Evolutionary conservation across 2,888 invertebrate species (phyloP).

Genomic region (Nemurella pictetii): DNA sequence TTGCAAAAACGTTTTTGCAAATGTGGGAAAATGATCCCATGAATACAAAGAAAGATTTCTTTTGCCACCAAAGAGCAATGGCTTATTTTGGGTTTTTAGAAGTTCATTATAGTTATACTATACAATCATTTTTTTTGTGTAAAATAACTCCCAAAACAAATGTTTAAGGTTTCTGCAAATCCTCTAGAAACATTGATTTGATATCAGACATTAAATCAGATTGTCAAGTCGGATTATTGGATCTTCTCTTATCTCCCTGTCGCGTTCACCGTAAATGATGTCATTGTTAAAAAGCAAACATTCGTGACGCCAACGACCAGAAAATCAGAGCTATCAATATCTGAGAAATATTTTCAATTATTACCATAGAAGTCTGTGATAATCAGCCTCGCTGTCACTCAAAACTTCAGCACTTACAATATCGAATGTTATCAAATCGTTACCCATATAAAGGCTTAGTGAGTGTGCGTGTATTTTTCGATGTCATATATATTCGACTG

Average conservation of each 20-base stretch:
- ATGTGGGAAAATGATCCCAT: too few relatives aligned
- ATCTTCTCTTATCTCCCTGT: neutral
- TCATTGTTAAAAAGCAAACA: neutral
- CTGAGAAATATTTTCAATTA: neutral
- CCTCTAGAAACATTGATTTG: too few relatives aligned
- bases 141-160: too few relatives aligned
- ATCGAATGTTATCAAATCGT: neutral
- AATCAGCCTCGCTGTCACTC: neutral
- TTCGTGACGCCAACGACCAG: neutral
- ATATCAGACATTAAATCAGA: too few relatives aligned
- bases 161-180: too few relatives aligned
- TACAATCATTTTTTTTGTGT: too few relatives aligned
- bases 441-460: neutral
- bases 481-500: neutral
- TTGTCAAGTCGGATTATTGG: neutral
- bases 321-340: neutral
- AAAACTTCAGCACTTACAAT: neutral
- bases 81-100: too few relatives aligned
- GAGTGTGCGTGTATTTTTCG: neutral
- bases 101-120: too few relatives aligned
- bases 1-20: too few relatives aligned
- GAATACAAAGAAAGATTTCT: too few relatives aligned
- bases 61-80: too few relatives aligned
- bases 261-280: neutral
- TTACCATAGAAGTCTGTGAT: neutral